A percentile compares a stretch with the other conserved stretches of the same genome.
Evolutionary conservation across 1,140 invertebrate genomes (phyloP).

Genomic region (Drosophila bocki): DNA sequence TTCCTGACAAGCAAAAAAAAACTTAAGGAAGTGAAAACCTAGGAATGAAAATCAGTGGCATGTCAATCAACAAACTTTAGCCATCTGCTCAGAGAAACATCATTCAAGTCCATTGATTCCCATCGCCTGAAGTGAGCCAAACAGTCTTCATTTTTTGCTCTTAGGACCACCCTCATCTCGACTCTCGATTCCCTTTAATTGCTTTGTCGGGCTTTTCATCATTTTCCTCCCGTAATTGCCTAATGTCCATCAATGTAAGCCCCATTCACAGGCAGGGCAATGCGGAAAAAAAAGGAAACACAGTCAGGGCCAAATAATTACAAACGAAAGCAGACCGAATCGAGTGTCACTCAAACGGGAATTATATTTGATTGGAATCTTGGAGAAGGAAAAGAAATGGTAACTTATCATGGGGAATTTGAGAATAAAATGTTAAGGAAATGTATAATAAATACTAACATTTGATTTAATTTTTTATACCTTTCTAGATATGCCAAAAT

Average conservation of each 20-base stretch:
- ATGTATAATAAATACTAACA: background rate
- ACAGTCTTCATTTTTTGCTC: conserved; percentile 11
- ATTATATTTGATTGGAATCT: conserved; percentile 50
- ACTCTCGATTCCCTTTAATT: conserved; percentile 28
- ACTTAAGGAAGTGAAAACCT: background rate
- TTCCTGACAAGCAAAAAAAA: background rate
- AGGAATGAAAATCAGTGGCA: conserved; percentile 19
- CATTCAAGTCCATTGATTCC: conserved; percentile 40
- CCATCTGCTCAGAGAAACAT: conserved; percentile 6
- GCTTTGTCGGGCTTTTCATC: conserved; percentile 39
- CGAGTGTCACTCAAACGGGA: conserved; percentile 58
- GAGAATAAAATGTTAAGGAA: background rate
- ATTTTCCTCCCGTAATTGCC: conserved; percentile 52
- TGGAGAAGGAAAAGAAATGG: background rate
- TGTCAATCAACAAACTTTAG: conserved; percentile 23
- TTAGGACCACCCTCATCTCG: conserved; percentile 1
- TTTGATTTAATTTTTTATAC: no score
- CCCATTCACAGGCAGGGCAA: conserved; percentile 16
- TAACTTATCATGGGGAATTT: background rate
- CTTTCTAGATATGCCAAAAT: no score
- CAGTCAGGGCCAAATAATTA: conserved; percentile 50
- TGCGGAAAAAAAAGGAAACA: conserved; percentile 15
- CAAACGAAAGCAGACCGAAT: conserved; percentile 43
- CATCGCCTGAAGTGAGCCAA: conserved; percentile 14
- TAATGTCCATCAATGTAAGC: conserved; percentile 70